Percentiles rank a stretch among this genome's conserved stretches.
phyloP scores from a whole-genome alignment of 2,888 invertebrate species.

The Netelia inedita region DNA sequence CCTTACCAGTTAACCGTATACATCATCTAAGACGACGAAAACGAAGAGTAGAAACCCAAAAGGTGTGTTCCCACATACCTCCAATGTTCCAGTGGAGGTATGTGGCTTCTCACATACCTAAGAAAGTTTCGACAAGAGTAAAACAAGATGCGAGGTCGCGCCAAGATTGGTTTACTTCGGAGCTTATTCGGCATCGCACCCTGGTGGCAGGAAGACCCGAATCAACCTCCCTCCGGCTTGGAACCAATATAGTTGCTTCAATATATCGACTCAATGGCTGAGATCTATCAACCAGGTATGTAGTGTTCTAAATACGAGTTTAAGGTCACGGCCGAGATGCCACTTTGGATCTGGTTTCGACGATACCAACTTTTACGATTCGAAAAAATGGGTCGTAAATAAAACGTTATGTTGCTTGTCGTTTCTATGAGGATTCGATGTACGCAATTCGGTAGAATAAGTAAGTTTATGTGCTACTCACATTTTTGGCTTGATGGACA shows the following conservation, averaged over 20 bases:
- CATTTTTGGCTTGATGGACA: too few species aligned
- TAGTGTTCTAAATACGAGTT: neutral
- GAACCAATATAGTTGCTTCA: neutral
- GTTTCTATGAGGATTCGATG: neutral
- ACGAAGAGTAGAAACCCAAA: too few species aligned
- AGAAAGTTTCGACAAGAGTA: conserved; percentile 73
- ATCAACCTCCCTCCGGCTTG: conserved; percentile 5
- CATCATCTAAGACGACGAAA: neutral
- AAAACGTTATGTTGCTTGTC: neutral
- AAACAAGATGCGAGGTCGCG: conserved; percentile 74
- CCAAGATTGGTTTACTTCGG: conserved; percentile 76
- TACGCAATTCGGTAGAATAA: too few species aligned
- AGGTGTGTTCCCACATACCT: conserved; percentile 1
- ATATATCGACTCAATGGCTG: conserved; percentile 1
- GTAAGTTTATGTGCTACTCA: too few species aligned
- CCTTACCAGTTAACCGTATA: conserved; percentile 39
- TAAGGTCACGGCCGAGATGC: neutral
- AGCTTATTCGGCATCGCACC: conserved; percentile 21
- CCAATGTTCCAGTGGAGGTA: too few species aligned
- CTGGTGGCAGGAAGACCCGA: neutral
- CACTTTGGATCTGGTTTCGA: neutral
- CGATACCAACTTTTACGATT: neutral
- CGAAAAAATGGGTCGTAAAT: neutral
- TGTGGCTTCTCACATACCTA: conserved; percentile 33
- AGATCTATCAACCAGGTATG: neutral